phyloP scores from a whole-genome alignment of 2,797 vertebrate species.

The Halcyon badia region DNA sequence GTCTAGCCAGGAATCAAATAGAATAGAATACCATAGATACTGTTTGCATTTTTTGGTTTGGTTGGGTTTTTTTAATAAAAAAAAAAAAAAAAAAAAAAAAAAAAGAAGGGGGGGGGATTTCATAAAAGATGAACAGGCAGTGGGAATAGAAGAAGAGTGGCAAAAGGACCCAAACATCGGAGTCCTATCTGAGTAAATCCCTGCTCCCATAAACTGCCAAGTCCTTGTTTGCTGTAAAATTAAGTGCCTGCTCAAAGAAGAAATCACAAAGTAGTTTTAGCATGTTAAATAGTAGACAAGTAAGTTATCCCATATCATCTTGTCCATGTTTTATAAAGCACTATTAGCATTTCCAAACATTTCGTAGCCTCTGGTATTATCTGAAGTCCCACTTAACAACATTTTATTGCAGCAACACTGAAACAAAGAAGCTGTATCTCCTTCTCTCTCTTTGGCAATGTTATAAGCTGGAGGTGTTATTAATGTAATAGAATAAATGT shows the following conservation, averaged over 20 bases:
- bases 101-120: background rate
- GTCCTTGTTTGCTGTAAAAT: background rate
- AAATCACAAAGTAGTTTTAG: background rate
- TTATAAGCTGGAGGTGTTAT: background rate
- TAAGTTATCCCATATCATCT: background rate
- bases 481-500: background rate
- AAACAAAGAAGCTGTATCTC: background rate
- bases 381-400: background rate
- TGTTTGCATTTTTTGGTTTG: no score
- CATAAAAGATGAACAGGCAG: background rate
- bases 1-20: background rate
- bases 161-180: background rate
- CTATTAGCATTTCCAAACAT: background rate
- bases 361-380: background rate
- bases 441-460: background rate
- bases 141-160: background rate
- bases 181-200: background rate
- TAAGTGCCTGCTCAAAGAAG: background rate
- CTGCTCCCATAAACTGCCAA: background rate
- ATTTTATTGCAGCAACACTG: background rate
- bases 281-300: background rate
- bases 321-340: background rate
- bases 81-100: background rate
- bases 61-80: no score
- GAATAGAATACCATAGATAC: no score